Evolutionary conservation across 2,113 vertebrate species (phyloP).

Genomic region (Solenodon paradoxus): DNA sequence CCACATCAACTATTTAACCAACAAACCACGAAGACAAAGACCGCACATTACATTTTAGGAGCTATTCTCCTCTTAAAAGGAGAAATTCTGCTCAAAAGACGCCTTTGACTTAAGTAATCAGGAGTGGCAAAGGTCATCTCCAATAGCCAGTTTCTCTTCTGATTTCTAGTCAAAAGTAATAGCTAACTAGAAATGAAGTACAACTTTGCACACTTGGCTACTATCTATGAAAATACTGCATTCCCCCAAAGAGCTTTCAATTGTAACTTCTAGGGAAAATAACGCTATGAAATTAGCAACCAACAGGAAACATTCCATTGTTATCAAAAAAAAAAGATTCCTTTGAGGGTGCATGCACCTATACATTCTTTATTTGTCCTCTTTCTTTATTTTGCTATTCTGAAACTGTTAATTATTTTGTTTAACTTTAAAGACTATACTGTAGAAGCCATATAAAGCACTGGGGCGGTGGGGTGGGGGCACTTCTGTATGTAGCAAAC

Average conservation of each 20-base stretch:
- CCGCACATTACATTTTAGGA: not conserved
- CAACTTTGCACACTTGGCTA: not conserved
- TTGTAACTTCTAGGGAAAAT: not conserved
- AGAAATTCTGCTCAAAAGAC: not conserved
- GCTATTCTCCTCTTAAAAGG: not conserved
- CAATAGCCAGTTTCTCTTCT: not conserved
- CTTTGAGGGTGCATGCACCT: not conserved
- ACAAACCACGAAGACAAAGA: not conserved
- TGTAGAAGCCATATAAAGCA: not conserved
- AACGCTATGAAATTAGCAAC: not conserved
- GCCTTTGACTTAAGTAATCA: not conserved
- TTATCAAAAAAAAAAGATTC: slow-evolving; percentile 2
- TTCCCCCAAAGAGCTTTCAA: not conserved
- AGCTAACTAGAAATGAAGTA: not conserved
- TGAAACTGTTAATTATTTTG: not conserved
- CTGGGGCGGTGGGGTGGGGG: too few species aligned
- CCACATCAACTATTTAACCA: not conserved
- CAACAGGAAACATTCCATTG: not conserved
- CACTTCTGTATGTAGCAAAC: not conserved
- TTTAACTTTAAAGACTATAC: not conserved
- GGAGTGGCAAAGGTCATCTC: not conserved
- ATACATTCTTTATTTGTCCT: not conserved
- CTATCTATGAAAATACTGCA: not conserved
- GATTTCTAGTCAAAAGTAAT: not conserved
- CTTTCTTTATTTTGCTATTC: not conserved